phyloP scores from a whole-genome alignment of 35 echinoderm and acorn worm species.

The Strongylocentrotus purpuratus region DNA sequence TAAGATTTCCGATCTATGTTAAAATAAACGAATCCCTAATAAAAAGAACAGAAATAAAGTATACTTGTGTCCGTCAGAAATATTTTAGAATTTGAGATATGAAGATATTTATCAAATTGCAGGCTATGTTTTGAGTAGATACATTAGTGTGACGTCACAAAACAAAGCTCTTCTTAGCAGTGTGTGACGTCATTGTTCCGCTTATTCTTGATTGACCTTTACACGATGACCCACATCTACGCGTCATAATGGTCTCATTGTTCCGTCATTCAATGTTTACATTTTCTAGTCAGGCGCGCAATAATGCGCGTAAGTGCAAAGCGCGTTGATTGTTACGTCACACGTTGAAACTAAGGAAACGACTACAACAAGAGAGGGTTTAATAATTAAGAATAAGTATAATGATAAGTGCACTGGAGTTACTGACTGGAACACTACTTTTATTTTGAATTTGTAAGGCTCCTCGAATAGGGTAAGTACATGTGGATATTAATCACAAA shows the following conservation, averaged over 20 bases:
- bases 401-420: not conserved
- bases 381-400: not conserved
- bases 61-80: no score
- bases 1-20: no score
- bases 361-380: no score
- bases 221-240: not conserved
- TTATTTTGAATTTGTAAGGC: not conserved
- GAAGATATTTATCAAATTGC: no score
- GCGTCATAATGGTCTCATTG: not conserved
- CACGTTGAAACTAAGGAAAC: not conserved
- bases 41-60: no score
- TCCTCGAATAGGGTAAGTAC: not conserved
- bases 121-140: no score
- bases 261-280: not conserved
- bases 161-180: not conserved
- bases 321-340: not conserved
- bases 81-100: no score
- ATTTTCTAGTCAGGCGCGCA: not conserved
- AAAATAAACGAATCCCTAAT: no score
- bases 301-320: not conserved
- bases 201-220: not conserved
- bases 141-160: no score
- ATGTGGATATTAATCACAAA: not conserved
- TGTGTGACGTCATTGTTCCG: not conserved
- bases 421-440: not conserved